Evolutionary conservation across 1,140 invertebrate species (phyloP), one percentile per base, ranked within the genome.

Genomic region (Euura saliciscinereae): DNA sequence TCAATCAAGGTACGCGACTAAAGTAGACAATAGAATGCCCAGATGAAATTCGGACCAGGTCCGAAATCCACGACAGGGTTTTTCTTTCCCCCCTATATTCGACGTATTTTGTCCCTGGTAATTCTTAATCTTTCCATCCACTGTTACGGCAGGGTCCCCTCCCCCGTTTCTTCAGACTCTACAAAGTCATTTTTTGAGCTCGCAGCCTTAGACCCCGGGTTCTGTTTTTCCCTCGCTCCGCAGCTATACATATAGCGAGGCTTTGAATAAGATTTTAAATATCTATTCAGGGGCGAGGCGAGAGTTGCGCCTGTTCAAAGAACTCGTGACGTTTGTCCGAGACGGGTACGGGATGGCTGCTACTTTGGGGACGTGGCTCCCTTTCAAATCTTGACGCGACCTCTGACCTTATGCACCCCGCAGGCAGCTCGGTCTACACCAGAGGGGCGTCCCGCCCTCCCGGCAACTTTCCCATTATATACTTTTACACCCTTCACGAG

Each of bases 351-450:
- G 28, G 28, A 28, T 28, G 28, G 28, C 13, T 11, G 51, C 51
- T 59, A 59, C 51, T 59, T 6, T 3, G 51, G 51, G 51, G 51
- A n/a, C 51, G 51, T 11, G 2, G 51, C 51, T 6, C 51, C 51
- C 51, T 59, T 59, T 59, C 51, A 59, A 59, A 59, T 59, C 51
- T 59, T 59, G 51, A 59, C 51, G 51, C 51, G 51, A 59, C 51
- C 51, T 59, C 13, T 59, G 51, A 8, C 51, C 51, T 59, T 6
- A 59, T 28, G 13, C 51, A 59, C 51, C 51, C 51, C 51, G 8
- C 28, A 28, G 28, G 28, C 28, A 28, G 28, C 28, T 59, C 6
- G 51, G 8, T n/a, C 13, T n/a, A 6, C 8, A 3, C 51, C 51
- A 11, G 8, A n/a, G 13, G 51, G 51, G 51, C 51, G 51, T 59